These are phyloP conservation scores for Pelobates cultripes DNA, from an alignment of 2,797 vertebrate species.

Conservation along the genomic window DNA sequence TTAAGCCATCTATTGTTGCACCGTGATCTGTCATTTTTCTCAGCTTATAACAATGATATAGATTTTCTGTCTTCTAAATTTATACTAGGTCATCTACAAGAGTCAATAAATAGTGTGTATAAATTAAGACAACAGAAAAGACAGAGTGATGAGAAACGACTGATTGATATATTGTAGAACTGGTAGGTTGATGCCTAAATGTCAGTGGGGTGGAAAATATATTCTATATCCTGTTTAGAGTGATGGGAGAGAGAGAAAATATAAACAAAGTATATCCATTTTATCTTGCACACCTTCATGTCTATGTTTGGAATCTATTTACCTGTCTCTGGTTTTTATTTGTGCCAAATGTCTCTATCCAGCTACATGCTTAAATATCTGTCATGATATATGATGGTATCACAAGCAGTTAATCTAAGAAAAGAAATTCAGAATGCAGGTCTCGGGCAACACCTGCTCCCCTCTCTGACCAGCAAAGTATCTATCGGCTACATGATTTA, in stretches of 20 bases:
- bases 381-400: not conserved
- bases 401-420: not conserved
- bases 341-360: not conserved
- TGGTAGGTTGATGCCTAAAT: conserved; percentile 7
- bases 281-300: too few relatives aligned
- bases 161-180: conserved; percentile 15
- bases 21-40: conserved; percentile 46
- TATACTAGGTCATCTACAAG: conserved; percentile 38
- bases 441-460: not conserved
- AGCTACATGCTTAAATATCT: not conserved
- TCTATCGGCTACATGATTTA: not conserved
- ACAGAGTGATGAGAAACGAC: conserved; percentile 35
- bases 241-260: not conserved
- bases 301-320: not conserved
- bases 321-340: not conserved
- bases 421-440: not conserved
- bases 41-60: conserved; percentile 46
- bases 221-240: not conserved
- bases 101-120: conserved; percentile 52
- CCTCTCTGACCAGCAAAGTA: not conserved
- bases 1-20: conserved; percentile 38
- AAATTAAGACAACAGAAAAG: conserved; percentile 52
- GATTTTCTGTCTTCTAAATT: conserved; percentile 42
- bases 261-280: not conserved
- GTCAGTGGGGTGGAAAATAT: not conserved